Evolutionary conservation across 2,888 invertebrate genomes (phyloP).

Genomic region (Sepioteuthis lessoniana): DNA sequence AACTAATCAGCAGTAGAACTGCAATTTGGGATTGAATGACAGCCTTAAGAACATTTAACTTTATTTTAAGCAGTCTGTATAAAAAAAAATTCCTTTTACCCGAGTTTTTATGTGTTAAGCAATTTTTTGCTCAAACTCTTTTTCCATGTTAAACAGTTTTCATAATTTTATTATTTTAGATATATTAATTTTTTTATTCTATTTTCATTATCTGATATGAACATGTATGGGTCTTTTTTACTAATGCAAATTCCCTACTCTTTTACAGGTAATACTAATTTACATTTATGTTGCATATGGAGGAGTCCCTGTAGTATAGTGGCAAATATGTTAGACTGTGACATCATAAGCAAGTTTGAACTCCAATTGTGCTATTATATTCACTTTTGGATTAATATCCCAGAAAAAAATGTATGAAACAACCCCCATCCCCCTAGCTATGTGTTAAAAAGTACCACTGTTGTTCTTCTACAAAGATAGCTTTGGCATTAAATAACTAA

Average conservation of each 20-base stretch:
- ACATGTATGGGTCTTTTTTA: background rate
- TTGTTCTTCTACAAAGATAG: no score
- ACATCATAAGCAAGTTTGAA: no score
- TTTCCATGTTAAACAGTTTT: background rate
- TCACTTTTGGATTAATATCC: no score
- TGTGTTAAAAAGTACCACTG: no score
- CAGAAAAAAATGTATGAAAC: no score
- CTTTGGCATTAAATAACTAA: no score
- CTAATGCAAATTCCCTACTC: background rate
- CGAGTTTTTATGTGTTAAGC: background rate
- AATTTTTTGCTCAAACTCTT: background rate
- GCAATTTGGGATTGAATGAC: background rate
- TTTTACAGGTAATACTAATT: no score
- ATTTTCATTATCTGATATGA: background rate
- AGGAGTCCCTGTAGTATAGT: no score
- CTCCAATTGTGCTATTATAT: no score
- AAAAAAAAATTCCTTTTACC: background rate
- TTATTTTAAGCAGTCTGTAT: background rate
- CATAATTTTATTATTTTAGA: background rate
- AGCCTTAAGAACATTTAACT: background rate
- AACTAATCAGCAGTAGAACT: background rate
- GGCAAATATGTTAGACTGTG: no score
- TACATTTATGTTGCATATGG: no score
- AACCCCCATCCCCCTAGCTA: no score
- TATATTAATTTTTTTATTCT: background rate